These are phyloP conservation scores for Eclectus roratus DNA, from an alignment of 2,113 vertebrate species.

Conservation along the genomic window DNA sequence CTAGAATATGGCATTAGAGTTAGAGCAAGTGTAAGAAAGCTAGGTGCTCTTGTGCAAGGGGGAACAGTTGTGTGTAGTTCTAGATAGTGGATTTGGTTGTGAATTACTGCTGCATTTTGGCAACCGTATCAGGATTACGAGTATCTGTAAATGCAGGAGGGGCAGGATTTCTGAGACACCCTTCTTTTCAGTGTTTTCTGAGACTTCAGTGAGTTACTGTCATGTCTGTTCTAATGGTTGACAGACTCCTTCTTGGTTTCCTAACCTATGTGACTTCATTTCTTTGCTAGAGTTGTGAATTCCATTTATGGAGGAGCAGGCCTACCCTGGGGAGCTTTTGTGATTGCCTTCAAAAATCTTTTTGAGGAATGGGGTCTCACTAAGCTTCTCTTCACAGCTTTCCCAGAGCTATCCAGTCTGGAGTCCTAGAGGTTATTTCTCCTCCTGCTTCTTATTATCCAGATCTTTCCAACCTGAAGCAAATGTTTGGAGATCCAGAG, in stretches of 20 bases:
- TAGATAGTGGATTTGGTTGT: background rate
- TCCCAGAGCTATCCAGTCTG: conserved; percentile 75
- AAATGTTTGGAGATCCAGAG: conserved; percentile 77
- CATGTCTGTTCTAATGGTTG: background rate
- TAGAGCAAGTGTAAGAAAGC: background rate
- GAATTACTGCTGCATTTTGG: background rate
- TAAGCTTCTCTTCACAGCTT: conserved; percentile 74
- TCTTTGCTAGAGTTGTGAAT: background rate
- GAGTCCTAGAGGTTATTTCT: conserved; percentile 82
- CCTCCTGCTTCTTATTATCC: conserved; percentile 81
- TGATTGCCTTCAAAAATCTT: background rate
- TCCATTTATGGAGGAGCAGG: background rate
- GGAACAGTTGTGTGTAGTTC: background rate
- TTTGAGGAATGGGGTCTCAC: background rate
- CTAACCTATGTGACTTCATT: background rate
- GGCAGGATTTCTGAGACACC: background rate
- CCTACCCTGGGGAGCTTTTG: background rate
- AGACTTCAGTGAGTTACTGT: background rate
- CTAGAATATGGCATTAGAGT: background rate
- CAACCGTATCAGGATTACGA: background rate
- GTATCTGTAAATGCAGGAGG: background rate
- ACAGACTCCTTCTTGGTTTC: background rate
- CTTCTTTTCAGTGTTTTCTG: background rate
- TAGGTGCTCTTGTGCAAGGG: background rate
- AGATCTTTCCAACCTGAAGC: conserved; percentile 65